Conservation (phyloP, 2,888 invertebrate species). For the Argyra leucocephala region DNA sequence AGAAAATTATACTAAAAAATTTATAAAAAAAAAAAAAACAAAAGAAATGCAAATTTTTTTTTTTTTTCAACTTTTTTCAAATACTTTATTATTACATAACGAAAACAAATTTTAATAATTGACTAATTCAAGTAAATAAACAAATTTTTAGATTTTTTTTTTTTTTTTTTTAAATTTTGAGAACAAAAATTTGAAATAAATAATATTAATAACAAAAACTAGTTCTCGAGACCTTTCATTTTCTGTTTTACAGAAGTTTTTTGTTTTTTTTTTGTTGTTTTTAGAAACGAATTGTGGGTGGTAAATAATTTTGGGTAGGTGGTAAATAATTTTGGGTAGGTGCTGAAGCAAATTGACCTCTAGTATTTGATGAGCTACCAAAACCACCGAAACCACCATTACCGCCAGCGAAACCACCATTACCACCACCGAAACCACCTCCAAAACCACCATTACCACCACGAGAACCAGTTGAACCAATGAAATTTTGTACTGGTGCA, state of each 20-base stretch:
- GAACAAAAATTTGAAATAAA: background rate
- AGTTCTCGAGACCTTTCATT: background rate
- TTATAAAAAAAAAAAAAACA: no score
- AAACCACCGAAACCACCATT: background rate
- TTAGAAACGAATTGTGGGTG: background rate
- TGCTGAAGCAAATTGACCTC: background rate
- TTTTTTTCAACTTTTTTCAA: background rate
- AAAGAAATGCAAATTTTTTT: no score
- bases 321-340: background rate
- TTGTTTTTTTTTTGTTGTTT: background rate
- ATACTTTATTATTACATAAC: background rate
- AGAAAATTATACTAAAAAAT: no score
- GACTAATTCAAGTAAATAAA: background rate
- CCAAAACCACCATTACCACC: background rate
- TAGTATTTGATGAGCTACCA: background rate
- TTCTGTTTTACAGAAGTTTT: no score
- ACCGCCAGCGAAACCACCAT: background rate
- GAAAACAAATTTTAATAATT: background rate
- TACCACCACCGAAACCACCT: background rate
- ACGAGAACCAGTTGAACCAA: conserved; percentile 1
- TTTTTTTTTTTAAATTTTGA: background rate
- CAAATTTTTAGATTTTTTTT: background rate
- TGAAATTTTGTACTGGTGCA: conserved; percentile 26
- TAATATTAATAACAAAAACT: background rate
- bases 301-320: background rate